A percentile compares a stretch with the other conserved stretches of the same genome.
These are phyloP conservation scores for Prenolepis imparis DNA, from an alignment of 2,888 invertebrate species.

Conservation along the genomic window DNA sequence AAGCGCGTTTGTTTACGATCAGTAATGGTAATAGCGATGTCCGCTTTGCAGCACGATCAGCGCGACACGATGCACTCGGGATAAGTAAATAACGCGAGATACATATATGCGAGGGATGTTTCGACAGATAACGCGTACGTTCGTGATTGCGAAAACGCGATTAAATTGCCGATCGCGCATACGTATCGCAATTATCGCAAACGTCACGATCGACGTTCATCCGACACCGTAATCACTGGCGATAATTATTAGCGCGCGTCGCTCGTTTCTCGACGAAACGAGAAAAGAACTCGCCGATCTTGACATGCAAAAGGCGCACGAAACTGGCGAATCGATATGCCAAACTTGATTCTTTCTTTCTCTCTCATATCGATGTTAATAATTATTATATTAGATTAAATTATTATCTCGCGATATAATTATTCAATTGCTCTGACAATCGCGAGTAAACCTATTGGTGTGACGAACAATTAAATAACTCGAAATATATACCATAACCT, in stretches of 20 bases:
- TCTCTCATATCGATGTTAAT: neutral
- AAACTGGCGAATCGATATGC: neutral
- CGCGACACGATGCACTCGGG: neutral
- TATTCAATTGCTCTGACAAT: neutral
- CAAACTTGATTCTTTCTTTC: neutral
- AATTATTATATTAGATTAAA: neutral
- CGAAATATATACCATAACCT: neutral
- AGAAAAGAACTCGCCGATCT: neutral
- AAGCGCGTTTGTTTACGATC: slow-evolving; percentile 22
- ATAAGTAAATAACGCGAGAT: neutral
- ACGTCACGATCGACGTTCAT: neutral
- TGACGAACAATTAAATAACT: neutral
- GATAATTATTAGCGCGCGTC: neutral
- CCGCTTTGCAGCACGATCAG: neutral
- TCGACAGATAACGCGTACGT: neutral
- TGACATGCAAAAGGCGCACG: neutral
- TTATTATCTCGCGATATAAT: neutral
- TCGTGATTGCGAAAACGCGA: neutral
- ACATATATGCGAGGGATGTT: neutral
- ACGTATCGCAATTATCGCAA: neutral
- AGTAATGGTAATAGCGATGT: neutral
- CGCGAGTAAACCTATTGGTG: neutral
- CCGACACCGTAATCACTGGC: neutral
- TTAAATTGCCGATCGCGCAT: neutral
- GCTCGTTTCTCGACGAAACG: neutral